Percentiles rank a stretch among this genome's conserved stretches.
Evolutionary conservation across 2,113 vertebrate genomes (phyloP).

Genomic region (Lamprologus ornatipinnis): DNA sequence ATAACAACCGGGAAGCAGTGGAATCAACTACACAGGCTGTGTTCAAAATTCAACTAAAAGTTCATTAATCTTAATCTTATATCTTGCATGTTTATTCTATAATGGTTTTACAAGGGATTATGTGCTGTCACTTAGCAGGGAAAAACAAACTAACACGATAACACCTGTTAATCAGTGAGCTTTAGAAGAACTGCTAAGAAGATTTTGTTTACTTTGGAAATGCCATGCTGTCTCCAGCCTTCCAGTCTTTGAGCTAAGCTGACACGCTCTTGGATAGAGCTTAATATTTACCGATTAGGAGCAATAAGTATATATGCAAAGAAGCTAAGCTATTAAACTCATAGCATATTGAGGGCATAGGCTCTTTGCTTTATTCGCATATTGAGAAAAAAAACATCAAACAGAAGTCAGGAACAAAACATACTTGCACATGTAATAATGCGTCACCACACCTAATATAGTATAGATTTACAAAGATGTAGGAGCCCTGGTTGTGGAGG

Average conservation of each 20-base stretch:
- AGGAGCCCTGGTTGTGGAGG: neutral
- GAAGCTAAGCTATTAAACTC: neutral
- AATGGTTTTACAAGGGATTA: slow-evolving; percentile 5
- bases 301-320: neutral
- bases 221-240: neutral
- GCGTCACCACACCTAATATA: neutral
- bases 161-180: slow-evolving; percentile 3
- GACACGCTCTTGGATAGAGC: neutral
- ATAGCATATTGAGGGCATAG: neutral
- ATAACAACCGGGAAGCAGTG: neutral
- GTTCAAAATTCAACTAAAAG: neutral
- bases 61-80: neutral
- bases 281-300: neutral
- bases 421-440: neutral
- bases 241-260: neutral
- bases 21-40: neutral
- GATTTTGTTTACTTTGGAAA: neutral
- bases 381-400: neutral
- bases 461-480: neutral
- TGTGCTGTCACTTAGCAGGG: neutral
- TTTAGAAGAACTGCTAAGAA: neutral
- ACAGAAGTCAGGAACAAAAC: neutral
- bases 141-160: neutral
- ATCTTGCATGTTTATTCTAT: neutral
- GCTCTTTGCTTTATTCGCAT: neutral